Base-by-base conservation (phyloP, 2,113 vertebrate species). In the Malurus alboscapulatus region DNA sequence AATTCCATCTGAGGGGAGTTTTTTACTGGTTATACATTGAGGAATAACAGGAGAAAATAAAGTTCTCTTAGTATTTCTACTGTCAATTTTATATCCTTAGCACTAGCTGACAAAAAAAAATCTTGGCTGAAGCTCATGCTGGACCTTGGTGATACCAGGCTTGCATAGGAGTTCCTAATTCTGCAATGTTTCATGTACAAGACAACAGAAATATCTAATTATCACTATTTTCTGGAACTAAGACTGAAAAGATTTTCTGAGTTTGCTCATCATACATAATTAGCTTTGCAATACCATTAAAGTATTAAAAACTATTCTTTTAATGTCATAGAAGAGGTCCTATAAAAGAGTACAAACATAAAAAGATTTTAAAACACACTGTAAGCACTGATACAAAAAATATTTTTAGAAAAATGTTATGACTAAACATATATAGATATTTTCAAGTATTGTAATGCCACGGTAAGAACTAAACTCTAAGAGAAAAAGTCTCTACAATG, bases 371-470 rank as follows among this genome's bases (percentile, higher is more conserved):
- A 15, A 5, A 79, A 48, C 9, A 72, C 12, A n/a, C 1, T 7
- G 7, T 29, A 40, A 45, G 4, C 26, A 59, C 12, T 30, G 40
- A 79, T 17, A 67, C 1, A 50, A 81, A 42, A n/a, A 55, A 45
- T 19, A 1, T 19, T 36, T 57, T 20, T 14, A 48, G 42, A 61
- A 76, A 83, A 86, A 66, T 32, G 3, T 11, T 51, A 27, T 0
- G 1, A 11, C 13, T 75, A n/a, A 6, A 30, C 71, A 61, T 0
- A 1, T 8, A 15, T 1, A 30, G 44, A 59, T 2, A 61, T 93
- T 74, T 90, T 78, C 51, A 77, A 63, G 26, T 71, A 42, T n/a
- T 65, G 9, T 40, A 63, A 55, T 53, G 4, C 3, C 30, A 59
- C n/a, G 48, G 12, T 34, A 21, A 63, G 18, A 17, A 22, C 13